Evolutionary conservation across 2,888 invertebrate genomes (phyloP).

Genomic region (Nesidiocoris tenuis): DNA sequence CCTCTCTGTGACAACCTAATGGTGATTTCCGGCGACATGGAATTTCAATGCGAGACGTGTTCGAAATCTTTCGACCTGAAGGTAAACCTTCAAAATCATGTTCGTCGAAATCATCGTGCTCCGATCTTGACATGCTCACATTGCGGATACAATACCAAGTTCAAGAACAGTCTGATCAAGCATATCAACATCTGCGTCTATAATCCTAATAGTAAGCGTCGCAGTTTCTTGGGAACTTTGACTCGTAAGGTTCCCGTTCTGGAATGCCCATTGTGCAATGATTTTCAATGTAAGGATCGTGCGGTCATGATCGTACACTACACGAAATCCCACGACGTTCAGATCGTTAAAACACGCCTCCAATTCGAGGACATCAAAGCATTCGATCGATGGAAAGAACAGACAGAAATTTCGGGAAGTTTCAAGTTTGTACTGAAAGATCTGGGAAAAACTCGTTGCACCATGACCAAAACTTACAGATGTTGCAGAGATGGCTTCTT

Average conservation of each 20-base stretch:
- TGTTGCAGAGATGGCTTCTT: conserved; percentile 32
- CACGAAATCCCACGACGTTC: not conserved
- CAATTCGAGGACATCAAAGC: not conserved
- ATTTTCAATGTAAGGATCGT: not conserved
- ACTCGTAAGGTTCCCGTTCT: too few relatives aligned
- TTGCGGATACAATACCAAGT: conserved; percentile 8
- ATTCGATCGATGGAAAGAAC: conserved; percentile 6
- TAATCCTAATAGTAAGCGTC: too few relatives aligned
- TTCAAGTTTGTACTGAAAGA: conserved; percentile 18
- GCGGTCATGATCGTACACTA: conserved; percentile 11
- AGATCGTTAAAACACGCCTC: not conserved
- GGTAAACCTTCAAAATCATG: too few relatives aligned
- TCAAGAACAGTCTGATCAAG: not conserved
- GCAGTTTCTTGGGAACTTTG: not conserved
- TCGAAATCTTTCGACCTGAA: too few relatives aligned
- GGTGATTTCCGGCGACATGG: too few relatives aligned
- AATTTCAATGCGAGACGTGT: too few relatives aligned
- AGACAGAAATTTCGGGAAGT: conserved; percentile 4
- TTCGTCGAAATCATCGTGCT: too few relatives aligned
- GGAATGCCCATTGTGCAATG: conserved; percentile 8
- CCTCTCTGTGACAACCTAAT: too few relatives aligned
- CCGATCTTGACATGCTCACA: too few relatives aligned
- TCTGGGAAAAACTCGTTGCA: too few relatives aligned
- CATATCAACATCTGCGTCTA: not conserved
- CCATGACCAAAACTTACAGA: too few relatives aligned